phyloP scores from a whole-genome alignment of 2,888 invertebrate genomes.

The Scaptodrosophila latifasciaeformis region DNA sequence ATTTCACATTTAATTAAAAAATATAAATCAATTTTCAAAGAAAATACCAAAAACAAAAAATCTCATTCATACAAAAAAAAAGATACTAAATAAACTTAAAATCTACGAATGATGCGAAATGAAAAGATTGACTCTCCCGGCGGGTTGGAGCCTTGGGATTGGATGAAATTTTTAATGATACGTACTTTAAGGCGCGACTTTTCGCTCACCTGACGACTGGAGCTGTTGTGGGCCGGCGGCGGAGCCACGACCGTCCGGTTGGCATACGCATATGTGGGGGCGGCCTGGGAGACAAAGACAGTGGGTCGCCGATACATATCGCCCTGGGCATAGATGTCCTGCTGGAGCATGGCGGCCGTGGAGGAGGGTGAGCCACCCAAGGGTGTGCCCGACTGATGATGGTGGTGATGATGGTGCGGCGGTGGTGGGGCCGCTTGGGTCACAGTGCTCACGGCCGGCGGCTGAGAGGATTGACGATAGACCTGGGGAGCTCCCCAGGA shows the following conservation, averaged over 20 bases:
- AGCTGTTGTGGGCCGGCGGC: slow-evolving; percentile 75
- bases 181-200: slow-evolving; percentile 18
- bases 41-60: too few relatives aligned
- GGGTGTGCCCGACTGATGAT: slow-evolving; percentile 77
- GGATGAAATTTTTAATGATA: neutral
- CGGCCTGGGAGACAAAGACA: slow-evolving; percentile 80
- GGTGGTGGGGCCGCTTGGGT: slow-evolving; percentile 15
- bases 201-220: slow-evolving; percentile 74
- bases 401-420: slow-evolving; percentile 63
- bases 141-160: too few relatives aligned
- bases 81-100: too few relatives aligned
- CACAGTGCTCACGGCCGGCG: slow-evolving; percentile 17
- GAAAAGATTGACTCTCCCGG: too few relatives aligned
- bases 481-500: slow-evolving; percentile 75
- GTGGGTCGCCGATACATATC: slow-evolving; percentile 81
- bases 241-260: slow-evolving; percentile 75
- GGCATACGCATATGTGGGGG: slow-evolving; percentile 72
- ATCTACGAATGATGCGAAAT: too few relatives aligned
- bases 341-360: slow-evolving; percentile 70
- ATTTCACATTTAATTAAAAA: too few relatives aligned
- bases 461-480: slow-evolving; percentile 70
- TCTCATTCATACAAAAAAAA: too few relatives aligned
- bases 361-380: slow-evolving; percentile 74
- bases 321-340: slow-evolving; percentile 75
- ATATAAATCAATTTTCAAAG: too few relatives aligned